Evolutionary conservation across 2,113 vertebrate genomes (phyloP).

Genomic region (Mustelus asterias): DNA sequence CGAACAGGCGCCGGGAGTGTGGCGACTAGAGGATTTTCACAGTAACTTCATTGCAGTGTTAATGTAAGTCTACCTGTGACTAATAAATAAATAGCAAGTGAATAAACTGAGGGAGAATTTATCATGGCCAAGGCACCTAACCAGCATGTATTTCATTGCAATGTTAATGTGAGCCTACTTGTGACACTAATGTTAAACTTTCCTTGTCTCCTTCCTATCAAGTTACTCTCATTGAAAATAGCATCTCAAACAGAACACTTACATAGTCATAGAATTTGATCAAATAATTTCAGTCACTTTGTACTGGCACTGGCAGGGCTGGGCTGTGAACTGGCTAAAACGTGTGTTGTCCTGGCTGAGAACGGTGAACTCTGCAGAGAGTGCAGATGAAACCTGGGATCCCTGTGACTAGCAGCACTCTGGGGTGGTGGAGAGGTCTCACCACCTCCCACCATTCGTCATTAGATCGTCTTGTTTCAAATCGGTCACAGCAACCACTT

Average conservation of each 20-base stretch:
- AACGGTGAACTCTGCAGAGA: too few relatives aligned
- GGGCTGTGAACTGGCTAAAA: not conserved
- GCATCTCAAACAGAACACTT: not conserved
- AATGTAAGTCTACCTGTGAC: too few relatives aligned
- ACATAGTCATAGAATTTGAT: not conserved
- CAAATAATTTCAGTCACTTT: not conserved
- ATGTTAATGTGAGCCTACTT: too few relatives aligned
- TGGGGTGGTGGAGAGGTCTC: not conserved
- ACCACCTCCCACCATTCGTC: not conserved
- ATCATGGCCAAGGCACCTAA: too few relatives aligned
- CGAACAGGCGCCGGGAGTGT: too few relatives aligned
- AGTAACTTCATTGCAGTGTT: too few relatives aligned
- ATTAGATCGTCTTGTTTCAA: not conserved
- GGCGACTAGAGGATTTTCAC: too few relatives aligned
- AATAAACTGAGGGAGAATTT: too few relatives aligned
- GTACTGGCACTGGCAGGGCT: not conserved
- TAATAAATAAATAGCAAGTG: too few relatives aligned
- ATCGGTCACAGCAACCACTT: not conserved
- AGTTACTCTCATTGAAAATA: not conserved
- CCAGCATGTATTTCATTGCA: too few relatives aligned
- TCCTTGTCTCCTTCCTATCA: not conserved
- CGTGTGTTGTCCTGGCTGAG: not conserved
- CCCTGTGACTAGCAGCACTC: not conserved
- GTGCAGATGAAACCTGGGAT: not conserved
- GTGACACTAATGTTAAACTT: too few relatives aligned